Evolutionary conservation across 2,888 invertebrate species (phyloP).

Genomic region (Junonia oenone): DNA sequence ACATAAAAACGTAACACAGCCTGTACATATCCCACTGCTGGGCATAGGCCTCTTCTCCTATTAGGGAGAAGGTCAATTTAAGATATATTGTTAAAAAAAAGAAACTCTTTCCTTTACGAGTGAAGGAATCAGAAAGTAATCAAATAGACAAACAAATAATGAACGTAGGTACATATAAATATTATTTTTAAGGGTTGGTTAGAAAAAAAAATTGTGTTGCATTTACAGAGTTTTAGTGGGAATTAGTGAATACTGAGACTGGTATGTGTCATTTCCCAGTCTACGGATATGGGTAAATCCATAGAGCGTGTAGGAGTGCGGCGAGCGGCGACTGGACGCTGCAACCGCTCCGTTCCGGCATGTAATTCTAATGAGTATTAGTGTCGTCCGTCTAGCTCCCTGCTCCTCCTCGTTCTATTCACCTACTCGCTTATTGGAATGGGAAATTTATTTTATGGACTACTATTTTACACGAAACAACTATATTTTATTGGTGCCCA

Average conservation of each 20-base stretch:
- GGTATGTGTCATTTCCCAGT: constrained; percentile 21
- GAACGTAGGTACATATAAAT: too few species aligned
- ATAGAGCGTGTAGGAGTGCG: constrained; percentile 29
- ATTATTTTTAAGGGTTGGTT: neutral
- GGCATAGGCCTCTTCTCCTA: too few species aligned
- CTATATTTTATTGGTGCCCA: neutral
- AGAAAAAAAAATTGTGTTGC: neutral
- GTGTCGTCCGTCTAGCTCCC: constrained; percentile 55
- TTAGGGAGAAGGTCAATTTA: too few species aligned
- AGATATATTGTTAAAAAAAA: too few species aligned
- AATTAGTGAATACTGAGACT: constrained; percentile 17
- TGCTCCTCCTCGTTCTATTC: constrained; percentile 23
- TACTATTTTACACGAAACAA: neutral
- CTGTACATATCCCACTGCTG: too few species aligned
- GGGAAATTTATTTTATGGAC: constrained; percentile 20
- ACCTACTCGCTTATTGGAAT: constrained; percentile 25
- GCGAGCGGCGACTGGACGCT: constrained; percentile 28
- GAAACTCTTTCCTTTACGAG: too few species aligned
- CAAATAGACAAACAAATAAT: neutral
- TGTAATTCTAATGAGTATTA: constrained; percentile 80
- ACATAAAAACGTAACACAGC: too few species aligned
- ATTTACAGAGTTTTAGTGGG: neutral
- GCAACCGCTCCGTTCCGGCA: constrained; percentile 56
- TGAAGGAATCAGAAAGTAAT: too few species aligned
- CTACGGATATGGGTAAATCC: constrained; percentile 24